These are phyloP conservation scores for Conchocele bisecta DNA, from an alignment of 2,888 invertebrate species.

Conservation along the genomic window DNA sequence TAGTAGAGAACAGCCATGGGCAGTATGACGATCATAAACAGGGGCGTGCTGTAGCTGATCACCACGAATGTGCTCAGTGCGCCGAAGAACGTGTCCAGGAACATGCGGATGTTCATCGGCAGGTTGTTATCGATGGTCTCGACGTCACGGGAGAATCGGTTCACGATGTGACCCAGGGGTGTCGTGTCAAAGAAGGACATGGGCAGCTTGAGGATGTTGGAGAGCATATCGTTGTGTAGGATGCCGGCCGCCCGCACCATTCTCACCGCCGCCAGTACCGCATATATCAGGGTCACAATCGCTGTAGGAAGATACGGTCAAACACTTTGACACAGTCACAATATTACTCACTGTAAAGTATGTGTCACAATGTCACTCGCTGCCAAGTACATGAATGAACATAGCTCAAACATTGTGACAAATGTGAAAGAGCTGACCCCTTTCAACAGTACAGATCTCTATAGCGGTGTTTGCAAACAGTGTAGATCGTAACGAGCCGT, in stretches of 20 bases:
- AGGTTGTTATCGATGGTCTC: conserved; percentile 73
- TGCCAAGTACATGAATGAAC: no score
- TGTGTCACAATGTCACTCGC: no score
- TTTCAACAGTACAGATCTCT: no score
- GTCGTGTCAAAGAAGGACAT: conserved; percentile 83
- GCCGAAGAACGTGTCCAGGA: conserved; percentile 66
- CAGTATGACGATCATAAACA: conserved; percentile 76
- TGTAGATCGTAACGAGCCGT: no score
- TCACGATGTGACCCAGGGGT: conserved; percentile 82
- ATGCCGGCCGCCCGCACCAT: conserved; percentile 74
- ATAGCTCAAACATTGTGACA: no score
- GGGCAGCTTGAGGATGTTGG: conserved; percentile 73
- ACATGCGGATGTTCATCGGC: conserved; percentile 63
- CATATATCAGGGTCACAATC: conserved; percentile 69
- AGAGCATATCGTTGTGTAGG: conserved; percentile 74
- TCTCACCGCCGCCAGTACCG: conserved; percentile 64
- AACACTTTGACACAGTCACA: no score
- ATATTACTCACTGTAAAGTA: no score
- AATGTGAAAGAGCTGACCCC: no score
- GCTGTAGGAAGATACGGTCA: conserved; percentile 54
- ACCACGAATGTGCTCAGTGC: conserved; percentile 79
- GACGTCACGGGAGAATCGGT: conserved; percentile 76
- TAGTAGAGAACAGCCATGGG: conserved; percentile 81
- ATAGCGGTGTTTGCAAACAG: no score
- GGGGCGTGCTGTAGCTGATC: conserved; percentile 81